Evolutionary conservation across 2,888 invertebrate genomes (phyloP).

Genomic region (Drosophila limbata): DNA sequence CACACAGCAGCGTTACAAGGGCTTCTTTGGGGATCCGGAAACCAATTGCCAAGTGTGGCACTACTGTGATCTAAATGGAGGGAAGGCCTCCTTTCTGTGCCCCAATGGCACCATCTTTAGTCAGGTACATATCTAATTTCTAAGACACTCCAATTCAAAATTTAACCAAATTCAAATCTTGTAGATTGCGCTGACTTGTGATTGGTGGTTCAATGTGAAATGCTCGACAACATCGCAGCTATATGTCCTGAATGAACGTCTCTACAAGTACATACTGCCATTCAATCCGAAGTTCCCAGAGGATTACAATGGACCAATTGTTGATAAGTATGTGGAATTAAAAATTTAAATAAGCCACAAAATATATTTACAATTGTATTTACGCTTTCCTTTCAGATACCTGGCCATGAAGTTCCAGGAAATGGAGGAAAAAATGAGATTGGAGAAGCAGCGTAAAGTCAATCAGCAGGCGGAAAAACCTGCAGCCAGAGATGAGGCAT

Average conservation of each 20-base stretch:
- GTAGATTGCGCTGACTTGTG: slow-evolving; percentile 92
- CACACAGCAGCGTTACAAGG: slow-evolving; percentile 94
- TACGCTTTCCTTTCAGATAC: slow-evolving; percentile 87
- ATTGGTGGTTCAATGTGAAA: slow-evolving; percentile 97
- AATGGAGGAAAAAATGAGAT: slow-evolving; percentile 92
- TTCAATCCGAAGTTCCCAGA: slow-evolving; percentile 95
- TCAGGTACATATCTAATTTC: slow-evolving; percentile 86
- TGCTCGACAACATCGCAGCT: slow-evolving; percentile 93
- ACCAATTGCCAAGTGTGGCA: slow-evolving; percentile 97
- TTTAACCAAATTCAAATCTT: not conserved
- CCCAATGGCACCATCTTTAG: slow-evolving; percentile 96
- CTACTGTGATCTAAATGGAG: slow-evolving; percentile 95
- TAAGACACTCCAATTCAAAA: not conserved
- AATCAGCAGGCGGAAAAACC: slow-evolving; percentile 82
- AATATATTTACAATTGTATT: not conserved
- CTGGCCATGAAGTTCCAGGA: slow-evolving; percentile 93
- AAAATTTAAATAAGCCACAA: not conserved
- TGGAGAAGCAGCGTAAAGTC: slow-evolving; percentile 87
- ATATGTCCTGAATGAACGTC: slow-evolving; percentile 94
- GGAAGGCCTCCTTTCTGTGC: slow-evolving; percentile 95
- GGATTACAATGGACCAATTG: slow-evolving; percentile 94
- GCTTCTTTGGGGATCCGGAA: slow-evolving; percentile 95
- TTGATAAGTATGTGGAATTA: slow-evolving; percentile 89
- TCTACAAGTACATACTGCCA: slow-evolving; percentile 95
- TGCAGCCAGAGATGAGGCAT: slow-evolving; percentile 73